These are phyloP conservation scores for Vidua chalybeata DNA, from an alignment of 2,113 vertebrate species.

Conservation along the genomic window DNA sequence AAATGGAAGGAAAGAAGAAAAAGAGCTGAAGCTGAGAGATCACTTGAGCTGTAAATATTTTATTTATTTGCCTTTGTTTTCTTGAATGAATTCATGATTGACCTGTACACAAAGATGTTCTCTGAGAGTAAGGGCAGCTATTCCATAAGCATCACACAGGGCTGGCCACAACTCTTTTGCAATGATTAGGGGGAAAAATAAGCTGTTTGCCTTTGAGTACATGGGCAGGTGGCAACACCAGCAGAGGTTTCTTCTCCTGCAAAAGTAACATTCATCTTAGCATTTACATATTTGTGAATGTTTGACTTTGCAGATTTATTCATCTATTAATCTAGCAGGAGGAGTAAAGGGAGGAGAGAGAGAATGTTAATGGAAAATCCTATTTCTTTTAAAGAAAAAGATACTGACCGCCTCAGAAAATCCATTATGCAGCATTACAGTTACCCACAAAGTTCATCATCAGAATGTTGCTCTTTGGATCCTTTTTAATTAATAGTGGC, in stretches of 20 bases:
- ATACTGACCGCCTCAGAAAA: neutral
- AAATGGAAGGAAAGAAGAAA: neutral
- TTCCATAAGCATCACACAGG: neutral
- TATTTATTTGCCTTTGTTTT: neutral
- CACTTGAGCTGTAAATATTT: neutral
- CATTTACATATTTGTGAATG: constrained; percentile 7
- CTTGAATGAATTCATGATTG: neutral
- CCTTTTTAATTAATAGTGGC: neutral
- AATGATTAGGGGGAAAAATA: neutral
- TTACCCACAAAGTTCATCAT: neutral
- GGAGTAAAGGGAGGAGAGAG: neutral
- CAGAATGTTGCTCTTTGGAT: neutral
- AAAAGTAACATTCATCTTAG: neutral
- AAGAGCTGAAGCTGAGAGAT: neutral
- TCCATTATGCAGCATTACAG: neutral
- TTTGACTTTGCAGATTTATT: constrained; percentile 53
- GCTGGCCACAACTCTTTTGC: neutral
- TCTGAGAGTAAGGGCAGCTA: neutral
- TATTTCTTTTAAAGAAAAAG: neutral
- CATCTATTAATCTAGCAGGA: neutral
- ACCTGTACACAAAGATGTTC: neutral
- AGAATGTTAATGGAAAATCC: constrained; percentile 53
- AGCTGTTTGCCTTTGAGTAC: neutral
- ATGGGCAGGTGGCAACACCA: neutral
- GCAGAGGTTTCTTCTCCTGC: neutral